Evolutionary conservation across 1,140 invertebrate genomes (phyloP).

Genomic region (Helicoverpa armigera): DNA sequence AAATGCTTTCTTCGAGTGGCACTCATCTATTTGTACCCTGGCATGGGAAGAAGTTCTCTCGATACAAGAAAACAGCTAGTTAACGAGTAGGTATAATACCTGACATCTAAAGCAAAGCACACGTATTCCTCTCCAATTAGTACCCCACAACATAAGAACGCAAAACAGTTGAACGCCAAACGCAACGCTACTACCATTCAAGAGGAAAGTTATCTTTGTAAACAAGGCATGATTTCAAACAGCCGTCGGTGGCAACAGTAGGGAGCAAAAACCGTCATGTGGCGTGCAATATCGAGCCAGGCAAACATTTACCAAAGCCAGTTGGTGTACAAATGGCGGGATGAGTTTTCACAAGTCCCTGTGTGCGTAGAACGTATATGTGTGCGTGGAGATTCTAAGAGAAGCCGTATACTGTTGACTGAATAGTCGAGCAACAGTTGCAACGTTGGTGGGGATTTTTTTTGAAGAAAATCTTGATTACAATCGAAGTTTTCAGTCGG

Average conservation of each 20-base stretch:
- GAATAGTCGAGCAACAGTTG: too few species aligned
- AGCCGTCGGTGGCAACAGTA: slow-evolving; percentile 47
- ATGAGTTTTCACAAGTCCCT: slow-evolving; percentile 57
- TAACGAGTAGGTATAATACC: too few species aligned
- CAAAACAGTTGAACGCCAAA: slow-evolving; percentile 39
- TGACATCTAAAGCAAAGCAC: not conserved
- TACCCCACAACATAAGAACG: not conserved
- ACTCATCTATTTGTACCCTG: too few species aligned
- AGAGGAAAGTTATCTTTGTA: slow-evolving; percentile 56
- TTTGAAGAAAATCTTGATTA: too few species aligned
- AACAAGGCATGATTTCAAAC: slow-evolving; percentile 56
- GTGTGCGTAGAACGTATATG: slow-evolving; percentile 44
- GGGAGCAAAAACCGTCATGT: slow-evolving; percentile 56
- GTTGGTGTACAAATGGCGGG: slow-evolving; percentile 53
- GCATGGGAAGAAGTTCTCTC: too few species aligned
- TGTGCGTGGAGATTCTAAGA: slow-evolving; percentile 7
- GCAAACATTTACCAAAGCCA: slow-evolving; percentile 56
- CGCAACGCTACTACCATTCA: slow-evolving; percentile 40
- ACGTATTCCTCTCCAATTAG: slow-evolving; percentile 15
- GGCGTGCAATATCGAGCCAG: slow-evolving; percentile 59
- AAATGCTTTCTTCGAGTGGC: too few species aligned
- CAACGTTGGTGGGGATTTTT: too few species aligned
- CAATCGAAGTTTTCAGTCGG: too few species aligned
- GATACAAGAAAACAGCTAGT: not conserved
- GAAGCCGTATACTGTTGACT: too few species aligned